Percentiles rank a stretch among this genome's conserved stretches.
Evolutionary conservation across 2,888 invertebrate species (phyloP).

Genomic region (Athripsodes cinereus): DNA sequence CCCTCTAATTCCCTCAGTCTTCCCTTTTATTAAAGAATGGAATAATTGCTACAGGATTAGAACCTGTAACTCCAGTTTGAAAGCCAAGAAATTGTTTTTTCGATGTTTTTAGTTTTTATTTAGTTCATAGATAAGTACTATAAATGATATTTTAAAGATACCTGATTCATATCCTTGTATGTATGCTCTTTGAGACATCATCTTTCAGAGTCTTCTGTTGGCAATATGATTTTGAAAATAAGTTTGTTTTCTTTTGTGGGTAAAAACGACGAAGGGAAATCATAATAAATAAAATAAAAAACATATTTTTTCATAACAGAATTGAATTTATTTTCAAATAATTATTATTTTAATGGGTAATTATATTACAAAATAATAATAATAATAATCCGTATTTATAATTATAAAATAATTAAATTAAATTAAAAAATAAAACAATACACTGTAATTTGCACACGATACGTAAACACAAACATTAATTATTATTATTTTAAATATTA

Average conservation of each 20-base stretch:
- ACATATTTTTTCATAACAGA: constrained; percentile 26
- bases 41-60: neutral
- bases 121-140: no score
- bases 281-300: constrained; percentile 10
- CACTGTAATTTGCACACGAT: constrained; percentile 28
- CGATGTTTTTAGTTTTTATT: no score
- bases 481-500: constrained; percentile 23
- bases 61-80: neutral
- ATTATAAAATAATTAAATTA: constrained; percentile 26
- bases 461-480: constrained; percentile 28
- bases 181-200: no score
- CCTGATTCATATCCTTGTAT: no score
- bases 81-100: neutral
- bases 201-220: no score
- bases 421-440: constrained; percentile 25
- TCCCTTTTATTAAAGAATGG: no score
- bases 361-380: constrained; percentile 28
- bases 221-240: no score
- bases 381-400: constrained; percentile 26
- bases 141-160: no score
- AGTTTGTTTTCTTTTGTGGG: no score
- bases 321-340: constrained; percentile 28
- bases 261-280: no score
- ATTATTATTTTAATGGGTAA: constrained; percentile 27
- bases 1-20: no score